phyloP scores from a whole-genome alignment of 2,797 vertebrate genomes.

The Hydrophis major region DNA sequence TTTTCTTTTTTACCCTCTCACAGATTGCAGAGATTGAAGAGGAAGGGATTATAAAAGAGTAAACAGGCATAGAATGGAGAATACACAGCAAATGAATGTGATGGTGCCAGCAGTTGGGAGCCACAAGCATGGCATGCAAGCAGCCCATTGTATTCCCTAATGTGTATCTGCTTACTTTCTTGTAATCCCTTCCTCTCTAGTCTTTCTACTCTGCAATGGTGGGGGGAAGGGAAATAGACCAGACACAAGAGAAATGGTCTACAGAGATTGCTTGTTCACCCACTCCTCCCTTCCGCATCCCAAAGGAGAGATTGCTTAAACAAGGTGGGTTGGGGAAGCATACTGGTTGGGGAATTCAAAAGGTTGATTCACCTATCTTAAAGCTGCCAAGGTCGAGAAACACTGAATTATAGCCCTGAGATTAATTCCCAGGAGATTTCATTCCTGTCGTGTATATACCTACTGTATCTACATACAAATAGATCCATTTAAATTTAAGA shows the following conservation, averaged over 20 bases:
- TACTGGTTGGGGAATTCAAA: neutral
- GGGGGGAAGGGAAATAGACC: neutral
- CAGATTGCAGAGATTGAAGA: neutral
- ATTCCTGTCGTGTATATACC: neutral
- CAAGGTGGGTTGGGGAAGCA: neutral
- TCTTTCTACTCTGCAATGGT: neutral
- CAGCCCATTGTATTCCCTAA: neutral
- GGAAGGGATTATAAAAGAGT: neutral
- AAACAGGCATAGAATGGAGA: neutral
- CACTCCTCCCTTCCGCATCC: neutral
- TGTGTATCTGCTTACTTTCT: neutral
- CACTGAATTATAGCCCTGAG: neutral
- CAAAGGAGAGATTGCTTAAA: neutral
- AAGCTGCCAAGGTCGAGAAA: neutral
- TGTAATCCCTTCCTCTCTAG: neutral
- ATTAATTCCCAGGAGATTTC: slow-evolving; percentile 25
- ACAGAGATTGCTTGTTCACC: neutral
- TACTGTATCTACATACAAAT: neutral
- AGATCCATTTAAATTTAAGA: neutral
- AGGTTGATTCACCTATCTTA: neutral
- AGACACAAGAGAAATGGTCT: neutral
- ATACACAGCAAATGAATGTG: neutral
- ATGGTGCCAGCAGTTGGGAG: neutral
- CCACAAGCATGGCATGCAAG: neutral
- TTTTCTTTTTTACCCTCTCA: neutral